A percentile compares a stretch with the other conserved stretches of the same genome.
Evolutionary conservation across 2,797 vertebrate species (phyloP).

Genomic region (Crotalus adamanteus): DNA sequence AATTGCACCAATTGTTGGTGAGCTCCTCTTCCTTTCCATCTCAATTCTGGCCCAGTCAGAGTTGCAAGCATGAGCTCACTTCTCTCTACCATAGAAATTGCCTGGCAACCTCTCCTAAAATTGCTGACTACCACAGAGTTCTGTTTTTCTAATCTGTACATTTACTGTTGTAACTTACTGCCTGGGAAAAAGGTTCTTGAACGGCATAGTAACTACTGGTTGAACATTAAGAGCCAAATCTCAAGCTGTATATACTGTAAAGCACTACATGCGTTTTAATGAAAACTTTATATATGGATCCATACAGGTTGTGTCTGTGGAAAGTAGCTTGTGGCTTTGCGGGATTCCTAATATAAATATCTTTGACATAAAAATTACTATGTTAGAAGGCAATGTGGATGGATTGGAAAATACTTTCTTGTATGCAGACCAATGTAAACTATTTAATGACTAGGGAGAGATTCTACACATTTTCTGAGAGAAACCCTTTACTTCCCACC

Average conservation of each 20-base stretch:
- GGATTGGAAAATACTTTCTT: constrained; percentile 44
- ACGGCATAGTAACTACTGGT: constrained; percentile 21
- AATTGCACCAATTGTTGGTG: neutral
- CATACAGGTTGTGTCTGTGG: constrained; percentile 33
- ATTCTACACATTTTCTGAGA: neutral
- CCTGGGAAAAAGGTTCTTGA: constrained; percentile 32
- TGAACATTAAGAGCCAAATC: constrained; percentile 32
- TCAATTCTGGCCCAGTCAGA: neutral
- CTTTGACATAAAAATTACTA: constrained; percentile 56
- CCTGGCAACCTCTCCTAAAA: constrained; percentile 2
- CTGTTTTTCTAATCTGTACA: constrained; percentile 23
- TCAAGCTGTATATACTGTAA: constrained; percentile 29
- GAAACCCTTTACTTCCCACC: neutral
- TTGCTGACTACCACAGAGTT: neutral
- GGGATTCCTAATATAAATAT: constrained; percentile 57
- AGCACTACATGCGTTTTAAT: neutral
- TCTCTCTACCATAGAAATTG: neutral
- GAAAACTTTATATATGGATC: constrained; percentile 39
- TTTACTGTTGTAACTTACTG: neutral
- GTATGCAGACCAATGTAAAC: constrained; percentile 37
- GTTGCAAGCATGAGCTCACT: neutral
- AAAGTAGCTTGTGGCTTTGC: constrained; percentile 56
- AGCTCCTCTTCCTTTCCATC: neutral
- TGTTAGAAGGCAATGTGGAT: constrained; percentile 47
- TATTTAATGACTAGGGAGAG: constrained; percentile 40